These are phyloP conservation scores for Cossypha heuglini DNA, from an alignment of 2,797 vertebrate genomes.

Conservation along the genomic window DNA sequence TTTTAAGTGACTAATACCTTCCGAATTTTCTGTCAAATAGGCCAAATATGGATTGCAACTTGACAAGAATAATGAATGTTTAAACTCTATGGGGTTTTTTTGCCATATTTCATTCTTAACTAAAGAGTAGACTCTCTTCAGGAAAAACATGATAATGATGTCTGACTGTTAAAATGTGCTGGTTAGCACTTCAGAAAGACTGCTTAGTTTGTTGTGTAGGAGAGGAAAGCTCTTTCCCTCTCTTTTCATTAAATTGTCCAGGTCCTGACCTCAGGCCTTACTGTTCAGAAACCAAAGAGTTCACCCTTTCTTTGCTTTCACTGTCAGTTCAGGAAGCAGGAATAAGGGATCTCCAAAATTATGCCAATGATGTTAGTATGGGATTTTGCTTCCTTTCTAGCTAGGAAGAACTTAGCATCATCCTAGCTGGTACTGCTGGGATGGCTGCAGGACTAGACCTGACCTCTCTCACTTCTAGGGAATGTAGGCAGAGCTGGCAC, in stretches of 20 bases:
- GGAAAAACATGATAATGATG: background rate
- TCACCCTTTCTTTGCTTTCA: background rate
- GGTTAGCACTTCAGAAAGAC: background rate
- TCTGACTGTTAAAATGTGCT: background rate
- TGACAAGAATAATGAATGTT: background rate
- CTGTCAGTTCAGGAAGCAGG: background rate
- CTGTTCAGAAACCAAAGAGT: background rate
- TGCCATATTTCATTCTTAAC: background rate
- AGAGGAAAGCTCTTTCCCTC: background rate
- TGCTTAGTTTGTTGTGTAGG: background rate
- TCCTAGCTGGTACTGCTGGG: background rate
- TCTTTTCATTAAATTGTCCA: background rate
- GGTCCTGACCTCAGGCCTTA: background rate
- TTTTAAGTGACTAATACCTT: background rate
- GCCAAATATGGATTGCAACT: background rate
- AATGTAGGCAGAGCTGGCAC: background rate
- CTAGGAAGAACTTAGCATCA: background rate
- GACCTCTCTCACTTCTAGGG: background rate
- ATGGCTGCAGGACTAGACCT: background rate
- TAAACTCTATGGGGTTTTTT: background rate
- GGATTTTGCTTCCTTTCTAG: background rate
- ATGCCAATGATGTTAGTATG: background rate
- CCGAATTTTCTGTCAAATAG: background rate
- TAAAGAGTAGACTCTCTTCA: background rate
- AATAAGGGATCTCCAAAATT: background rate